Evolutionary conservation across 2,888 invertebrate genomes (phyloP), one percentile per base, ranked within the genome.

Genomic region (Stegophylla sp.): DNA sequence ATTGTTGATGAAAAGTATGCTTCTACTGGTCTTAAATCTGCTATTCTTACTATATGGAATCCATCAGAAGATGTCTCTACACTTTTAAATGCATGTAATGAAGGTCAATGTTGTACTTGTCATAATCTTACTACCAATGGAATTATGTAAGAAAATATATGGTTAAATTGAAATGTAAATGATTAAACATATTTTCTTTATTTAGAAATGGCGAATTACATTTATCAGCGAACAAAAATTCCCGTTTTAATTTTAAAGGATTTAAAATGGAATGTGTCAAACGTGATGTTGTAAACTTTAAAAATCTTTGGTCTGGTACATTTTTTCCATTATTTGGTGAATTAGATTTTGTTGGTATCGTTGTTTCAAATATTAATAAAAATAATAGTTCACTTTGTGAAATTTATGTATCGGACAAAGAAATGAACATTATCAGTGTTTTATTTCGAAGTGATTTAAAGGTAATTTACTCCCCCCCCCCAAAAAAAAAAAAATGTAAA

Each of bases 311-410:
- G 63, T 63, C 67, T 34, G 41, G 34, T 61, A 43, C 20, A 23
- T 74, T 45, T 72, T 53, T 63, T 20, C 88, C 89, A 5, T 82
- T 85, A 13, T 91, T 91, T 85, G 90, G 90, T 82, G 94, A 94
- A 88, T 88, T 93, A 83, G 94, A 94, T 86, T 90, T 91, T 13
- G 89, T 91, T 5, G 94, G 94, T 1, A 84, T 93, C 3, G 88
- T 94, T 56, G 88, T 92, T 34, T 87, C 87, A 34, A 85, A 86
- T 43, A 86, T 86, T 82, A 84, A 83, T 69, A 86, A 86, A 81
- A 85, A 85, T 3, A 69, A 43, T n/a, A 82, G 82, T 75, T 83
- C 82, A 74, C 85, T 85, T 81, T 91, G 92, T 86, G 89, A 89
- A 82, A 86, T 91, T 0, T 91, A 90, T 86, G 71, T 92, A 23